Conservation (phyloP, 2,797 vertebrate genomes). For the Triplophysa bombifrons region DNA sequence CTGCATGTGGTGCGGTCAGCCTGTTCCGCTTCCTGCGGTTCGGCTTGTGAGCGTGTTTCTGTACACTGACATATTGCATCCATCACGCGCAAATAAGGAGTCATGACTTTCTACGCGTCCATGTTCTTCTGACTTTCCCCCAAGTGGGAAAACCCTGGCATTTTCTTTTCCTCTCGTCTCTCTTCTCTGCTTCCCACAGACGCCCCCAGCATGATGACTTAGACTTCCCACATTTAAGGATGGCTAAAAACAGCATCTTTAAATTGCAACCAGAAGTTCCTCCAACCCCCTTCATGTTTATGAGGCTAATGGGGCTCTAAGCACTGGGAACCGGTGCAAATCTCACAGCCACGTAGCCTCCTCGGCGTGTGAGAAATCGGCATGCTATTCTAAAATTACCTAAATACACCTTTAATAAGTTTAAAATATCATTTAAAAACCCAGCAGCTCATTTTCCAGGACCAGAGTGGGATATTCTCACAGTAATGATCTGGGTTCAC, state of each 20-base stretch:
- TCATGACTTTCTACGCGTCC: conserved; percentile 73
- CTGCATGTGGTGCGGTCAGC: conserved; percentile 72
- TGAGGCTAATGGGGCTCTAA: conserved; percentile 64
- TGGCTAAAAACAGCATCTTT: conserved; percentile 81
- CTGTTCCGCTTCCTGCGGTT: conserved; percentile 79
- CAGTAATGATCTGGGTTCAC: conserved; percentile 15
- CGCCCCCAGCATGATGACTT: conserved; percentile 71
- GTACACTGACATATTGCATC: conserved; percentile 73
- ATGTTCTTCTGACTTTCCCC: conserved; percentile 57
- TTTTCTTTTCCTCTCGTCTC: conserved; percentile 67
- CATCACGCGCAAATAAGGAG: conserved; percentile 77
- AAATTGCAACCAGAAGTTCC: conserved; percentile 83
- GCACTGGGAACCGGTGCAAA: conserved; percentile 61
- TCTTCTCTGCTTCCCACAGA: conserved; percentile 75
- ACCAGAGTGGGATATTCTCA: conserved; percentile 22
- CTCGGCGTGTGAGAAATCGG: conserved; percentile 55
- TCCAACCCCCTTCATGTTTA: conserved; percentile 61
- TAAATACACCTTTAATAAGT: conserved; percentile 50
- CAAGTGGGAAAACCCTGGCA: conserved; percentile 73
- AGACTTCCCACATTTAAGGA: conserved; percentile 84
- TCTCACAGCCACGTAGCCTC: conserved; percentile 24
- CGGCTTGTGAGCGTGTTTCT: conserved; percentile 68
- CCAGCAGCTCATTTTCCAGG: background rate
- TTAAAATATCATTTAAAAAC: conserved; percentile 34
- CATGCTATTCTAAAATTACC: conserved; percentile 60